Evolutionary conservation across 2,888 invertebrate species (phyloP).

Genomic region (Oscheius sp.): DNA sequence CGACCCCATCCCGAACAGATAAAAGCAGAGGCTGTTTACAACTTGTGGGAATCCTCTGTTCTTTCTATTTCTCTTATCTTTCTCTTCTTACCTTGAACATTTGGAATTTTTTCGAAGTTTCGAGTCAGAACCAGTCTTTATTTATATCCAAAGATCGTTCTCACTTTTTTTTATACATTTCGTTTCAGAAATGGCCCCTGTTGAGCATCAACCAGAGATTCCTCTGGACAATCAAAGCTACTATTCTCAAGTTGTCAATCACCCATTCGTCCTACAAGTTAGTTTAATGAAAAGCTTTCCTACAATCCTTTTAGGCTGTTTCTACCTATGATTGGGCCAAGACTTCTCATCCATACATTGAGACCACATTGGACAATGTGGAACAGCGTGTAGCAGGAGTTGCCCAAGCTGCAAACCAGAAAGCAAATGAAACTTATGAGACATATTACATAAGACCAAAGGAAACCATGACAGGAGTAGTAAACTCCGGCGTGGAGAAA

Average conservation of each 20-base stretch:
- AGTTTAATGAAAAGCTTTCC: background rate
- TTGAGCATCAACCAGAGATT: constrained; percentile 22
- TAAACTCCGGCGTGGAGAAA: constrained; percentile 36
- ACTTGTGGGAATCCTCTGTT: background rate
- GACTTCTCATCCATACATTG: constrained; percentile 5
- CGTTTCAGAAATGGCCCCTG: constrained; percentile 38
- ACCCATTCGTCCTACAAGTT: constrained; percentile 37
- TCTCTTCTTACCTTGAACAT: too few relatives aligned
- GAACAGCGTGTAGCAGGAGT: constrained; percentile 13
- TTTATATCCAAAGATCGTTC: too few relatives aligned
- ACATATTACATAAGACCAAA: constrained; percentile 43
- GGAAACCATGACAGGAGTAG: constrained; percentile 35
- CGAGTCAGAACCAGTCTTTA: too few relatives aligned
- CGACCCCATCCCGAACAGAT: background rate
- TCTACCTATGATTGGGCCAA: constrained; percentile 30
- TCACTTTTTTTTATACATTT: too few relatives aligned
- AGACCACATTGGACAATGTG: constrained; percentile 9
- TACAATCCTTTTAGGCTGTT: background rate
- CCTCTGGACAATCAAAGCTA: constrained; percentile 33
- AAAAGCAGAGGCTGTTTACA: background rate
- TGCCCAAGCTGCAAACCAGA: constrained; percentile 15
- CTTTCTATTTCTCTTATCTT: background rate
- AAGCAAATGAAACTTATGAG: constrained; percentile 41
- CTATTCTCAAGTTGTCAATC: constrained; percentile 39
- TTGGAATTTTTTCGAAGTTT: too few relatives aligned